Percentiles rank a stretch among this genome's conserved stretches.
phyloP scores from a whole-genome alignment of 2,113 vertebrate genomes.

The Aplodontia rufa region DNA sequence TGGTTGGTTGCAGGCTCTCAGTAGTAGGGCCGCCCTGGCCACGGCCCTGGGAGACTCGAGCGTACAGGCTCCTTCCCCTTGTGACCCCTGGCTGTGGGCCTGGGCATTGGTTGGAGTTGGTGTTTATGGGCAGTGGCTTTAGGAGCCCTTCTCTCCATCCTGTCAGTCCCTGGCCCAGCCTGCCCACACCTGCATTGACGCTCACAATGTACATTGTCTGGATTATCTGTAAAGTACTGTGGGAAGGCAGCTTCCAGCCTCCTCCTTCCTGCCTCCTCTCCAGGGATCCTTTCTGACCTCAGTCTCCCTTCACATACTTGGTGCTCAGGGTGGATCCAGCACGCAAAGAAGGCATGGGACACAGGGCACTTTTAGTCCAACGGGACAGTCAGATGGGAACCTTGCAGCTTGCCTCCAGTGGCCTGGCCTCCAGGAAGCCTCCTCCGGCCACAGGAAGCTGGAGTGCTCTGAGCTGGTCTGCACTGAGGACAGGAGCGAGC shows the following conservation, averaged over 20 bases:
- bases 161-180: no score
- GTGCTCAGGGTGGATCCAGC: fast-evolving
- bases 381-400: not conserved
- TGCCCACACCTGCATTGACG: no score
- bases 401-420: not conserved
- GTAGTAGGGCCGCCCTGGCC: not conserved
- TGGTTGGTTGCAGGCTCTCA: not conserved
- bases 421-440: not conserved
- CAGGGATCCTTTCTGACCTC: fast-evolving
- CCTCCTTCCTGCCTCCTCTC: fast-evolving
- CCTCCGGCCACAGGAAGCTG: not conserved
- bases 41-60: not conserved
- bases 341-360: fast-evolving
- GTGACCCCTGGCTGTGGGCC: fast-evolving
- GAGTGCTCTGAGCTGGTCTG: no score
- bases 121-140: no score
- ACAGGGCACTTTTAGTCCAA: not conserved
- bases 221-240: fast-evolving
- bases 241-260: not conserved
- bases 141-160: no score
- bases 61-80: not conserved
- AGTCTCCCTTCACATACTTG: fast-evolving
- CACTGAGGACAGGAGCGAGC: no score
- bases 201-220: not conserved
- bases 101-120: not conserved